These are phyloP conservation scores for Carcina quercana DNA, from an alignment of 2,888 invertebrate species.

Conservation along the genomic window DNA sequence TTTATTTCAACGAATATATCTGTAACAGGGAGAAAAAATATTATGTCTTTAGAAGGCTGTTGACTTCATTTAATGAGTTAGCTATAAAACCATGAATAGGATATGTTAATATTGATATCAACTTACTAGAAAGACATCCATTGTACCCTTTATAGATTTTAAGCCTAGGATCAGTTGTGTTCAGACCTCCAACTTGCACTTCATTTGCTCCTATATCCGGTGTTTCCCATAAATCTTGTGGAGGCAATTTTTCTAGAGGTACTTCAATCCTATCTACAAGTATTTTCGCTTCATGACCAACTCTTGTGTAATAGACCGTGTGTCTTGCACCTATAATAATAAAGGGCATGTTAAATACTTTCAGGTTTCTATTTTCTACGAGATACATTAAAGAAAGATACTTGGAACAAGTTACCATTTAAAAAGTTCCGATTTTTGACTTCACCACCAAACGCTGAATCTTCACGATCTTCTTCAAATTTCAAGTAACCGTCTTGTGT, in stretches of 20 bases:
- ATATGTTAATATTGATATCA: background rate
- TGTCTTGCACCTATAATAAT: slow-evolving; percentile 78
- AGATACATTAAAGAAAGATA: background rate
- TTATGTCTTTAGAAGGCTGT: background rate
- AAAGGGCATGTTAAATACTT: background rate
- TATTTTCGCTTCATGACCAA: slow-evolving; percentile 80
- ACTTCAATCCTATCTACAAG: slow-evolving; percentile 86
- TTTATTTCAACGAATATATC: slow-evolving; percentile 92
- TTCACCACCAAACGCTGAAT: slow-evolving; percentile 81
- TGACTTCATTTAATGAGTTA: background rate
- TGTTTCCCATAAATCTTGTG: slow-evolving; percentile 80
- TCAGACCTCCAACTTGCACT: slow-evolving; percentile 90
- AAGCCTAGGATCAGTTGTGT: slow-evolving; percentile 87
- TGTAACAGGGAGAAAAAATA: slow-evolving; percentile 34
- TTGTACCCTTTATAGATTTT: slow-evolving; percentile 90
- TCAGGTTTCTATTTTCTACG: background rate
- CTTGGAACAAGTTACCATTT: slow-evolving; percentile 76
- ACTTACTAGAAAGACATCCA: slow-evolving; percentile 92
- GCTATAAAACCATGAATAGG: background rate
- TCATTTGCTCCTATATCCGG: slow-evolving; percentile 82
- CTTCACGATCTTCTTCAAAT: slow-evolving; percentile 90
- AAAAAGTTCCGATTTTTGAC: slow-evolving; percentile 86
- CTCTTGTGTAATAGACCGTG: slow-evolving; percentile 80
- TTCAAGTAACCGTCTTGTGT: slow-evolving; percentile 88
- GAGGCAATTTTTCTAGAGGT: slow-evolving; percentile 78